These are phyloP conservation scores for Coptodon bakossiorum DNA, from an alignment of 2,113 vertebrate species.

Conservation along the genomic window DNA sequence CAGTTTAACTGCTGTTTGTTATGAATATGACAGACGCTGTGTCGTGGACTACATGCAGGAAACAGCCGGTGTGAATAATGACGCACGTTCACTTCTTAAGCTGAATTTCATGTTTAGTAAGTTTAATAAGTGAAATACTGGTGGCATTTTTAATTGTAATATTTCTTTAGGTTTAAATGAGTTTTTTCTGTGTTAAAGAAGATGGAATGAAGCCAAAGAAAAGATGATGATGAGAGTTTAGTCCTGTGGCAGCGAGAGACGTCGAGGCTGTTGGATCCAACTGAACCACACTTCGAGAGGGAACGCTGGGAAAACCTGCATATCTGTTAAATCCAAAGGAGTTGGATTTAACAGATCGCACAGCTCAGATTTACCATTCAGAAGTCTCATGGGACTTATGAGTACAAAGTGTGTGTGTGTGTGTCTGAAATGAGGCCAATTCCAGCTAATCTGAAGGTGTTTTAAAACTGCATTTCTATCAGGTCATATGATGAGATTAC, in stretches of 20 bases:
- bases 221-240: neutral
- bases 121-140: neutral
- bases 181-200: neutral
- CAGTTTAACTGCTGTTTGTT: neutral
- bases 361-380: slow-evolving; percentile 26
- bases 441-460: slow-evolving; percentile 43
- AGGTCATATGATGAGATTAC: neutral
- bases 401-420: neutral
- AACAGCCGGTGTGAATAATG: rapidly evolving
- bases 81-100: neutral
- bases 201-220: neutral
- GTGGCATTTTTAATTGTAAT: neutral
- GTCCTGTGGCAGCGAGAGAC: neutral
- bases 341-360: slow-evolving; percentile 20
- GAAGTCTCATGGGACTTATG: slow-evolving; percentile 27
- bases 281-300: neutral
- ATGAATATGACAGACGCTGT: neutral
- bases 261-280: neutral
- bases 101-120: neutral
- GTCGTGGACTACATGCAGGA: neutral
- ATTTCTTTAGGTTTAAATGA: neutral
- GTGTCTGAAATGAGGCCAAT: slow-evolving; percentile 40
- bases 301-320: neutral
- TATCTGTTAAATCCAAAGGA: slow-evolving; percentile 33
- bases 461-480: slow-evolving; percentile 19